phyloP scores from a whole-genome alignment of 2,797 vertebrate genomes.

The Linurgus olivaceus region DNA sequence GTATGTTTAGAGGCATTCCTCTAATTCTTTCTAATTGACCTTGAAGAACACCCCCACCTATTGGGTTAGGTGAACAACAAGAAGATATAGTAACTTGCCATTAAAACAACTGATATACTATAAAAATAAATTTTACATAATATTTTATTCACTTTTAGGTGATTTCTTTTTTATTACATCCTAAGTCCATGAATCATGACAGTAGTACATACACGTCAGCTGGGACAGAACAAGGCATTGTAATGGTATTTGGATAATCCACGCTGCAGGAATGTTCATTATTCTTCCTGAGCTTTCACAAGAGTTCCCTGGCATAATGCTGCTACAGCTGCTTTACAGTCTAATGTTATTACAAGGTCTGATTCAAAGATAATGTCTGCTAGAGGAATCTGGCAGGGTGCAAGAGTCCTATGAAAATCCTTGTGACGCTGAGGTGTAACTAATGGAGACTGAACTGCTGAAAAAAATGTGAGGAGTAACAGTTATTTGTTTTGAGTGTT shows the following conservation, averaged over 20 bases:
- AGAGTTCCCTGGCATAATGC: conserved; percentile 53
- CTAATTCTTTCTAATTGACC: neutral
- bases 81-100: neutral
- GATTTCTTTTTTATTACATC: neutral
- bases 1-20: neutral
- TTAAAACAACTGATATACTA: neutral
- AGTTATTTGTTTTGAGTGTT: neutral
- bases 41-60: neutral
- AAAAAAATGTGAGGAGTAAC: neutral
- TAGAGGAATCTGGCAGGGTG: conserved; percentile 24
- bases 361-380: conserved; percentile 48
- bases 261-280: conserved; percentile 39
- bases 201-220: neutral
- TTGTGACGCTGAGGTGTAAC: neutral
- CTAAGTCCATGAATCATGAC: neutral
- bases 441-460: neutral
- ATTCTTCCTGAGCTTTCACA: conserved; percentile 53
- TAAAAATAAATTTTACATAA: neutral
- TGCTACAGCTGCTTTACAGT: conserved; percentile 51
- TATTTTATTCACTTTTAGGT: neutral
- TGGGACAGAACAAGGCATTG: conserved; percentile 1
- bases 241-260: conserved; percentile 39
- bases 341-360: conserved; percentile 51
- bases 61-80: neutral
- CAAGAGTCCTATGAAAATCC: neutral